A percentile compares a stretch with the other conserved stretches of the same genome.
phyloP scores from a whole-genome alignment of 2,113 vertebrate genomes.

The Ameiurus melas region DNA sequence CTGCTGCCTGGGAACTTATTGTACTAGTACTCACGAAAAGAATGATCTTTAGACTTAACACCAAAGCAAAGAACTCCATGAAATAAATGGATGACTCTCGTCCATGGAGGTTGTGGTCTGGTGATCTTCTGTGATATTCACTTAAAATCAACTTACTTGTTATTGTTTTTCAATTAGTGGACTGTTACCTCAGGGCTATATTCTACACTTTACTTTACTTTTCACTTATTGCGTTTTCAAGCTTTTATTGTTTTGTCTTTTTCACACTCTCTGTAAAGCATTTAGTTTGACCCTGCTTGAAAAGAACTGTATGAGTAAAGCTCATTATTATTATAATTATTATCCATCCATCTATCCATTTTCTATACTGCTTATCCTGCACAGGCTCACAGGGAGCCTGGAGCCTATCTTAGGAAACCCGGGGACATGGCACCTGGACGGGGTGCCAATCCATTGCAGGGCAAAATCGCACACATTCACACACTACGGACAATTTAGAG shows the following conservation, averaged over 20 bases:
- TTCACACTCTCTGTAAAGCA: not conserved
- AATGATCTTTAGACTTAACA: conserved; percentile 5
- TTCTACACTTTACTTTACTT: not conserved
- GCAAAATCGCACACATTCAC: too few relatives aligned
- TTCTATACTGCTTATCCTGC: too few relatives aligned
- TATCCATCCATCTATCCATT: too few relatives aligned
- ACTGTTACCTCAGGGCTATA: not conserved
- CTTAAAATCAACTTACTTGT: conserved; percentile 1
- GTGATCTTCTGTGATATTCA: conserved; percentile 8
- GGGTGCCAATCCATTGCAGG: too few relatives aligned
- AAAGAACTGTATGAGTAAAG: not conserved
- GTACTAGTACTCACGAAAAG: too few relatives aligned
- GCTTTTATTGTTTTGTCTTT: not conserved
- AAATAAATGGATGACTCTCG: not conserved
- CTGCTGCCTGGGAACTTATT: not conserved
- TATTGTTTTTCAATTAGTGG: conserved; percentile 1
- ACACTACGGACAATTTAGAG: too few relatives aligned
- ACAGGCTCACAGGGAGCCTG: too few relatives aligned
- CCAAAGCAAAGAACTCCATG: not conserved
- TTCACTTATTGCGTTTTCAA: not conserved
- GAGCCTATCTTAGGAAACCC: too few relatives aligned
- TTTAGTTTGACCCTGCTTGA: not conserved
- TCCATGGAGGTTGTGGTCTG: not conserved
- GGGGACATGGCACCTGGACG: too few relatives aligned
- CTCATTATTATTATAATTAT: not conserved